These are phyloP conservation scores for Rhabdomys pumilio DNA, from an alignment of 2,797 vertebrate genomes.

Conservation along the genomic window DNA sequence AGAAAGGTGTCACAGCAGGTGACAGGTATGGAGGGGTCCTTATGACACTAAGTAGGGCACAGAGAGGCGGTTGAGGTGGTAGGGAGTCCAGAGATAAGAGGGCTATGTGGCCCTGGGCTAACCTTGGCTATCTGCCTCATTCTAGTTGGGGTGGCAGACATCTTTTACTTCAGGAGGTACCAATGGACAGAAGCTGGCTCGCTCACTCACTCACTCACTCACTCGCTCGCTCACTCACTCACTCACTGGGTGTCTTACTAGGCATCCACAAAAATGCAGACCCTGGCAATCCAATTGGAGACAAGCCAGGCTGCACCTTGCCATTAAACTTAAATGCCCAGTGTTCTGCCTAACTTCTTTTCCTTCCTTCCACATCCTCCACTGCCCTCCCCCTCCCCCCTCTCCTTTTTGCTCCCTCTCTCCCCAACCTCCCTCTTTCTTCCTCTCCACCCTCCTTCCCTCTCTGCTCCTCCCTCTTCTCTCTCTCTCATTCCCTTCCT, in stretches of 20 bases:
- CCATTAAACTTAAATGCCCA: neutral
- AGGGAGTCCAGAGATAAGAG: neutral
- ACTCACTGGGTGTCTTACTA: neutral
- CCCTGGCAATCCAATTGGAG: neutral
- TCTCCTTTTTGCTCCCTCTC: too few species aligned
- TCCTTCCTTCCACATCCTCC: too few species aligned
- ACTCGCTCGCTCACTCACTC: neutral
- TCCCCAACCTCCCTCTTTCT: neutral
- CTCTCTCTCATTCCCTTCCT: too few species aligned
- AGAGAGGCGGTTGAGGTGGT: neutral
- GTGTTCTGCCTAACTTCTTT: neutral
- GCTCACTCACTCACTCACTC: neutral
- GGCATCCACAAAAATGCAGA: neutral
- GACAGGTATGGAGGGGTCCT: neutral
- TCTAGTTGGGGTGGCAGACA: neutral
- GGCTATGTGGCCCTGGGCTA: neutral
- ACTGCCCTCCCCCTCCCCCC: neutral
- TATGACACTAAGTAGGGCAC: neutral
- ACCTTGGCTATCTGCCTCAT: neutral
- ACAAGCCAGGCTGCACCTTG: neutral
- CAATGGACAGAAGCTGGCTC: neutral
- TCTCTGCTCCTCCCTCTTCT: too few species aligned
- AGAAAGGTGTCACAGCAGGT: neutral
- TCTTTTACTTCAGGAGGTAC: neutral
- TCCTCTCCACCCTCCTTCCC: neutral